These are phyloP conservation scores for Sorex maritimensis DNA, from an alignment of 2,797 vertebrate species.

Conservation along the genomic window DNA sequence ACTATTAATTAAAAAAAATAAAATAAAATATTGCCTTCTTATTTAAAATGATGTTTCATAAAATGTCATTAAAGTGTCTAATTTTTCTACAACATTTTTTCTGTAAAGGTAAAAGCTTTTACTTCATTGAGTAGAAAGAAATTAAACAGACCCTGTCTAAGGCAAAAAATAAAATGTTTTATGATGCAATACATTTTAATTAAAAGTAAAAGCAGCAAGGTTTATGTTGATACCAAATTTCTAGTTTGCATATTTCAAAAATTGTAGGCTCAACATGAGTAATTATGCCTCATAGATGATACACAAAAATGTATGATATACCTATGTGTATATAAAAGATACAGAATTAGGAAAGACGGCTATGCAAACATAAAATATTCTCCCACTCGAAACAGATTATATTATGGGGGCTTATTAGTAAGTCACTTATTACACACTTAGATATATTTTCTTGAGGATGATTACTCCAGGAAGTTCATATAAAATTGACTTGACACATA, in stretches of 20 bases:
- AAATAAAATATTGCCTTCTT: constrained; percentile 2
- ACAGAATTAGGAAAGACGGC: constrained; percentile 59
- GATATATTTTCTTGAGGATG: constrained; percentile 56
- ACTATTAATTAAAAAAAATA: too few species aligned
- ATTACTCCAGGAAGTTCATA: background rate
- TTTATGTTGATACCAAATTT: constrained; percentile 55
- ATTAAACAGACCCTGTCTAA: constrained; percentile 52
- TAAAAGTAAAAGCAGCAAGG: constrained; percentile 17
- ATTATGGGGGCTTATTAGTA: constrained; percentile 54
- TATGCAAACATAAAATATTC: constrained; percentile 34
- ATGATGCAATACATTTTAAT: constrained; percentile 31
- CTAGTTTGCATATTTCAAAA: constrained; percentile 41
- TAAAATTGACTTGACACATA: constrained; percentile 45
- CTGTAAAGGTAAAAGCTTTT: constrained; percentile 15
- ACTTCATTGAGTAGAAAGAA: constrained; percentile 43
- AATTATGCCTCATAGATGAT: constrained; percentile 36
- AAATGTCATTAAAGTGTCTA: constrained; percentile 49
- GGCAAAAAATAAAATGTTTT: constrained; percentile 53
- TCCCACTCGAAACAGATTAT: constrained; percentile 48
- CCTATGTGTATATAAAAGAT: constrained; percentile 9
- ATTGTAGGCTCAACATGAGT: constrained; percentile 61
- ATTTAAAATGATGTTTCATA: constrained; percentile 54
- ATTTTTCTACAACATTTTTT: constrained; percentile 54
- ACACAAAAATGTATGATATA: constrained; percentile 26
- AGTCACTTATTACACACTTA: constrained; percentile 54